Conservation (phyloP, 2,888 invertebrate species). For the Allacma fusca region DNA sequence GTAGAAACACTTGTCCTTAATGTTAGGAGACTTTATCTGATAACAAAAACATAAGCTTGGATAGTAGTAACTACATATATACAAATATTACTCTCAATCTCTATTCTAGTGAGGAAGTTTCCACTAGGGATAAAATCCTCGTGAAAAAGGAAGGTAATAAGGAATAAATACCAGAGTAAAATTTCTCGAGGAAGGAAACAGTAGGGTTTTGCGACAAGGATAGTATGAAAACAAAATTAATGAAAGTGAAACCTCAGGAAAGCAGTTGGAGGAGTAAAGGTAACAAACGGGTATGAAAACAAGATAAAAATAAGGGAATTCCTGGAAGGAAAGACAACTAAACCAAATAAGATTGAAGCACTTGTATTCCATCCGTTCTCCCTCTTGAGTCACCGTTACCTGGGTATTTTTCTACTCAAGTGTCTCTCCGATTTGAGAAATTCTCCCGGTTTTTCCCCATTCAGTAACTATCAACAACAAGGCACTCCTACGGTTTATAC, state of each 20-base stretch:
- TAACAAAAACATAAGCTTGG: no score
- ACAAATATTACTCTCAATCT: no score
- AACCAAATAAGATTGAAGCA: slow-evolving; percentile 12
- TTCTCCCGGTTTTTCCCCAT: neutral
- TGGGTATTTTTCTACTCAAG: slow-evolving; percentile 8
- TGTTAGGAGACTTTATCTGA: no score
- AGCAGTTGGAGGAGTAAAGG: neutral
- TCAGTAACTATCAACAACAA: no score
- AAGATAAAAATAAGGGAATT: neutral
- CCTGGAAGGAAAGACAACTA: neutral
- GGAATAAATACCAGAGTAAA: no score
- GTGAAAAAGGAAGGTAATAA: no score
- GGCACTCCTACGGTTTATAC: no score
- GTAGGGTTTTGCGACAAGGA: neutral
- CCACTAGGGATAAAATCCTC: no score
- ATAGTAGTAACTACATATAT: no score
- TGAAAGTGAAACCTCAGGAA: slow-evolving; percentile 11
- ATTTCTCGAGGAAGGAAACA: no score
- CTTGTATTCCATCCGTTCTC: neutral
- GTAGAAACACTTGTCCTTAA: no score
- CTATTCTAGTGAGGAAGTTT: no score
- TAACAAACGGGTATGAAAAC: neutral
- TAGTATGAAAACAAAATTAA: neutral
- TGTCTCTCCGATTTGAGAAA: slow-evolving; percentile 12
- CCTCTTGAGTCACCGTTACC: slow-evolving; percentile 10